A percentile compares a stretch with the other conserved stretches of the same genome.
Conservation (phyloP, 2,888 invertebrate genomes). For the Phorcus lineatus region DNA sequence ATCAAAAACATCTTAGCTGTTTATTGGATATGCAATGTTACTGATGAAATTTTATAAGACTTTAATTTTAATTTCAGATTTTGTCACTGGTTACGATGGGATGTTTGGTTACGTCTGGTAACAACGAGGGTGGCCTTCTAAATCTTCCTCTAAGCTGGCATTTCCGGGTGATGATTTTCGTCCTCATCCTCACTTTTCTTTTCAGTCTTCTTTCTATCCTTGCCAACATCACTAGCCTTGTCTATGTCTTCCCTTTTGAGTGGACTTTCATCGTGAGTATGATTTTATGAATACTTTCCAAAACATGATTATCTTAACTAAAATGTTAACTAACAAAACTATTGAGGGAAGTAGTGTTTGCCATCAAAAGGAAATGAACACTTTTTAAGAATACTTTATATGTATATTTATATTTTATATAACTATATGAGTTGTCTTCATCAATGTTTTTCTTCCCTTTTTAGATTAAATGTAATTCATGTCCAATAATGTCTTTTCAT, state of each 20-base stretch:
- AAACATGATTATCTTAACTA: too few species aligned
- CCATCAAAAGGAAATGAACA: neutral
- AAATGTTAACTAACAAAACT: too few species aligned
- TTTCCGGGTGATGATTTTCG: conserved; percentile 65
- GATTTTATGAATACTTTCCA: neutral
- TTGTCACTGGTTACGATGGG: conserved; percentile 53
- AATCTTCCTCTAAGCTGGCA: conserved; percentile 63
- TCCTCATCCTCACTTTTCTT: conserved; percentile 52
- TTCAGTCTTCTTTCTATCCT: conserved; percentile 46
- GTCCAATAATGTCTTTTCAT: neutral
- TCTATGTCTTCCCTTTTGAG: conserved; percentile 53
- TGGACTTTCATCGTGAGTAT: conserved; percentile 61
- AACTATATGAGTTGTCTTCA: too few species aligned
- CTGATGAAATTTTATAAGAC: neutral
- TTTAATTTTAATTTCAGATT: conserved; percentile 40
- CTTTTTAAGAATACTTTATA: neutral
- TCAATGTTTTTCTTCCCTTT: too few species aligned
- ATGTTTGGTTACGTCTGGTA: conserved; percentile 55
- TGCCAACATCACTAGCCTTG: conserved; percentile 52
- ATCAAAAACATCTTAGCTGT: too few species aligned
- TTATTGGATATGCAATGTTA: too few species aligned
- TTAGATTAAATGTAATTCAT: neutral
- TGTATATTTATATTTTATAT: too few species aligned
- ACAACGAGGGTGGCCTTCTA: conserved; percentile 52
- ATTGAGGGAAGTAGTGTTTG: neutral